These are phyloP conservation scores for Drosophila greeni DNA, from an alignment of 2,888 invertebrate genomes.

Conservation along the genomic window DNA sequence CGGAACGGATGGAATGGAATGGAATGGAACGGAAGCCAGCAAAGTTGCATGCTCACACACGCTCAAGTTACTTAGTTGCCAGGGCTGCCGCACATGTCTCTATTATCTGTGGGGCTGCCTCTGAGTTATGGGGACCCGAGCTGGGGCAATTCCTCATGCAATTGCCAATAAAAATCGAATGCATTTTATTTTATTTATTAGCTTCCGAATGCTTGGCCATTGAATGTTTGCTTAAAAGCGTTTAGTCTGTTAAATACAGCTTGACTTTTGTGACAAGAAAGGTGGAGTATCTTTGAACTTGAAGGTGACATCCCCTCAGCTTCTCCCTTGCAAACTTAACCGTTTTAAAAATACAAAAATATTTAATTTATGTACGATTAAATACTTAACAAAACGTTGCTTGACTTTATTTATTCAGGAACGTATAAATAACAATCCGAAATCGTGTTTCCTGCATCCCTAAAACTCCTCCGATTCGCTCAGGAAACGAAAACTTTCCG, in stretches of 20 bases:
- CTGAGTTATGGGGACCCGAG: slow-evolving; percentile 27
- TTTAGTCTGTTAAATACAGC: slow-evolving; percentile 1
- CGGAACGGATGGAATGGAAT: slow-evolving; percentile 3
- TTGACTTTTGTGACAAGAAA: not conserved
- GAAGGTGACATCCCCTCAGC: too few relatives aligned
- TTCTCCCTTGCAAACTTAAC: too few relatives aligned
- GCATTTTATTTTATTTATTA: slow-evolving; percentile 3
- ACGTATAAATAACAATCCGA: not conserved
- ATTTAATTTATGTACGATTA: not conserved
- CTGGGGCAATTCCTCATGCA: slow-evolving; percentile 7
- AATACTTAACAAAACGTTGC: not conserved
- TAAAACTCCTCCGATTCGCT: not conserved
- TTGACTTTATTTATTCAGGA: not conserved
- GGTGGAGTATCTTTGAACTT: not conserved
- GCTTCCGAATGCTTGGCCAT: not conserved
- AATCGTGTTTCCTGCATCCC: slow-evolving; percentile 11
- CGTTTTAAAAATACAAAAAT: too few relatives aligned
- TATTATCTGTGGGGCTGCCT: slow-evolving; percentile 8
- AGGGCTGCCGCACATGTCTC: slow-evolving; percentile 2
- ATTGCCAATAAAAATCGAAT: slow-evolving; percentile 12
- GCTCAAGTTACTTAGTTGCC: slow-evolving; percentile 2
- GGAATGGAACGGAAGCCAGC: slow-evolving; percentile 18
- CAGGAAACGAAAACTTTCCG: slow-evolving; percentile 32
- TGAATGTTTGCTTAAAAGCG: slow-evolving; percentile 10
- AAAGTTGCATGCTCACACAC: slow-evolving; percentile 21